Evolutionary conservation across 2,888 invertebrate species (phyloP), one percentile per base, ranked within the genome.

Genomic region (Xestia rhomboidea): DNA sequence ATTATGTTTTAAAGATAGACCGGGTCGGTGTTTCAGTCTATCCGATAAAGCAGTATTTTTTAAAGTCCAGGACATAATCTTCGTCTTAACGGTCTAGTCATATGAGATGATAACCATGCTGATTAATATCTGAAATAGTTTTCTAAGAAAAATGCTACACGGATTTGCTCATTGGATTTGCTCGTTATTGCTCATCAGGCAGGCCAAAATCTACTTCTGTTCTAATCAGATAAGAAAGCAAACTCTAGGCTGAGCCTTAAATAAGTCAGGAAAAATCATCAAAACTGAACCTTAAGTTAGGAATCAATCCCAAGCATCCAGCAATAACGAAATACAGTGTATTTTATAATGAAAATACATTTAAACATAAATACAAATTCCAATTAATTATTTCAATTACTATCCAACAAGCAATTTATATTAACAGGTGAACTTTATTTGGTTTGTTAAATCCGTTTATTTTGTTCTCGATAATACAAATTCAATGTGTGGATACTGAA

Each of bases 371-470:
- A 86, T 84, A 79, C 84, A 76, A 86, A 89, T 90, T 89, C 82
- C 79, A 89, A 90, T 92, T 90, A 89, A 91, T 91, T 88, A 85
- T 86, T 88, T 85, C 82, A 82, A 84, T 87, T 84, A 91, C 87
- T 88, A 91, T 88, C 90, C 88, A 90, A 90, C 90, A 87, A 88
- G 78, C 88, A 86, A 90, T 91, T 88, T 85, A 85, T 88, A 89
- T 89, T 88, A 90, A 88, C 87, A 87, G 79, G 76, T 86, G 81
- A 83, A 82, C 75, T 87, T 87, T 85, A 84, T 88, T 87, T 89
- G 79, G 86, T 83, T 88, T 82, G 77, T 87, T 86, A 84, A 85
- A 80, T 74, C 77, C 60, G 67, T 64, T 75, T 81, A 76, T 83
- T 82, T 83, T n/a, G 62, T 30, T 3, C 60, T 64, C 63, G 38